These are phyloP conservation scores for Macropis europaea DNA, from an alignment of 2,888 invertebrate species.

Conservation along the genomic window DNA sequence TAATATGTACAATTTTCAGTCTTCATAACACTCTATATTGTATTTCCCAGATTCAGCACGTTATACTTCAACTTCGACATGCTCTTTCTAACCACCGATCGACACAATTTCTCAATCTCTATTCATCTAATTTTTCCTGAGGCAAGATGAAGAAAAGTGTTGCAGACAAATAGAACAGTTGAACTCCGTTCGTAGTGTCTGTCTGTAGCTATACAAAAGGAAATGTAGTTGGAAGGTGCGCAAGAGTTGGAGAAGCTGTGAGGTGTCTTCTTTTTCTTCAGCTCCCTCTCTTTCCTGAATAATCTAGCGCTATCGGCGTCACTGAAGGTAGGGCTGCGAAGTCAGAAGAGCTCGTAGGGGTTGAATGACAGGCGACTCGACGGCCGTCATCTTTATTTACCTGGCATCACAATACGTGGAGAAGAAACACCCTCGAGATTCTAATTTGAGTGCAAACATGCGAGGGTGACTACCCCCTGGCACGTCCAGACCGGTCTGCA, in stretches of 20 bases:
- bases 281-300: constrained; percentile 9
- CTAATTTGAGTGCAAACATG: constrained; percentile 70
- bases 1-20: too few relatives aligned
- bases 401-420: constrained; percentile 57
- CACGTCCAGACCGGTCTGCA: constrained; percentile 43
- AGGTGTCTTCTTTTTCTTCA: background rate
- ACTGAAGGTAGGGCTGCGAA: background rate
- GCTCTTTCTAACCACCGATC: too few relatives aligned
- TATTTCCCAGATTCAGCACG: too few relatives aligned
- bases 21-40: too few relatives aligned
- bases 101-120: too few relatives aligned
- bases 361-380: constrained; percentile 26
- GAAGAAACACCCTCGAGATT: constrained; percentile 60
- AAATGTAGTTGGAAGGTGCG: background rate
- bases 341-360: constrained; percentile 11
- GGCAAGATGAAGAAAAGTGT: too few relatives aligned
- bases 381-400: constrained; percentile 56
- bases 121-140: too few relatives aligned
- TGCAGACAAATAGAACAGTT: too few relatives aligned
- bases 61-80: too few relatives aligned
- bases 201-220: background rate
- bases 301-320: constrained; percentile 17
- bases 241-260: background rate
- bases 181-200: background rate
- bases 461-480: constrained; percentile 37